Base-by-base conservation (phyloP, 2,888 invertebrate genomes). In the Octodonta nipae region DNA sequence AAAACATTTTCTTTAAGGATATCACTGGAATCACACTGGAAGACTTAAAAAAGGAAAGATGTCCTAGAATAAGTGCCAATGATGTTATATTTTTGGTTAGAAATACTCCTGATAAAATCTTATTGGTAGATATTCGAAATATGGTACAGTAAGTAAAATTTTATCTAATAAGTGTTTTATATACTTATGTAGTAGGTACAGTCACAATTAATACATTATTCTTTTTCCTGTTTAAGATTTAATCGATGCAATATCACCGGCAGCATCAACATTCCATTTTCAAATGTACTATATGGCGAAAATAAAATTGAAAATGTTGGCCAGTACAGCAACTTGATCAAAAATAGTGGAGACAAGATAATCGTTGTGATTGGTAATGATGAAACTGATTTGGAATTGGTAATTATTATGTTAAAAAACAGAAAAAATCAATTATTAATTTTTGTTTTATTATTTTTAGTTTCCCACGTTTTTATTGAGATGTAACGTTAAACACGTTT, bases 211-310 rank as follows among this genome's bases (percentile, higher is more conserved):
- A n/a, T n/a, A n/a, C n/a, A n/a, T n/a, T n/a, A n/a, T n/a, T n/a
- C n/a, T n/a, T n/a, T n/a, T n/a, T n/a, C n/a, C n/a, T 12, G 36
- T 49, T 50, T 20, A 45, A 85, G 85, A 49, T 92, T 71, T 57
- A 75, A 78, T 37, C 75, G 84, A 46, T 82, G 82, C 33, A 76
- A 81, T 38, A 71, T 92, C 33, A 73, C 75, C 8, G 77, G 76
- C 30, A 88, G 89, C 57, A 73, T 91, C 31, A 92, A 89, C 63
- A 78, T 93, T 52, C 91, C 92, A 3, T 85, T 83, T 61, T 78
- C 80, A 27, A 77, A 80, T 11, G 78, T 88, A 1, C 75, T 76
- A 38, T 65, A 82, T 30, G 75, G 75, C 0, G 75, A 76, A 40
- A 70, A 68, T 30, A 75, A 80, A 45, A 59, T 84, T 5, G 78